A percentile compares a stretch with the other conserved stretches of the same genome.
Evolutionary conservation across 2,113 vertebrate species (phyloP).

Genomic region (Perca flavescens): DNA sequence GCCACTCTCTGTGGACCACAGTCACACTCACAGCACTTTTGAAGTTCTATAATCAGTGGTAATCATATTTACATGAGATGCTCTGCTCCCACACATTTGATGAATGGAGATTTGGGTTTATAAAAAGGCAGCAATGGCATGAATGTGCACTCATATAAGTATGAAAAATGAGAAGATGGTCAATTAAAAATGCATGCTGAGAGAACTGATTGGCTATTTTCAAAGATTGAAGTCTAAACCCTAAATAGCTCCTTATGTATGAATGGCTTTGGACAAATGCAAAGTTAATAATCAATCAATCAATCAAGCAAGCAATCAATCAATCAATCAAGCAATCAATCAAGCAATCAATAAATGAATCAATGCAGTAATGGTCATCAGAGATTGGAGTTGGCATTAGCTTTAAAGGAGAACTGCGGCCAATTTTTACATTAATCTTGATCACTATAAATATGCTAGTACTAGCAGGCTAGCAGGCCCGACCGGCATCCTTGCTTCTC

Average conservation of each 20-base stretch:
- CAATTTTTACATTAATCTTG: no score
- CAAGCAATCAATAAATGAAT: no score
- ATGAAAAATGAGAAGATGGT: not conserved
- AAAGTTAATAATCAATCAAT: not conserved
- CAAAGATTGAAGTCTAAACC: not conserved
- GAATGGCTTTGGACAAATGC: not conserved
- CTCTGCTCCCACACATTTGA: conserved; percentile 40
- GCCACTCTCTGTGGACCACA: conserved; percentile 68
- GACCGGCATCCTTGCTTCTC: no score
- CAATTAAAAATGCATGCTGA: not conserved
- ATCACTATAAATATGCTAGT: no score
- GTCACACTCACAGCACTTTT: conserved; percentile 63
- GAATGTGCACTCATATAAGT: not conserved
- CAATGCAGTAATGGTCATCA: not conserved
- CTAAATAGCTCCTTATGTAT: not conserved
- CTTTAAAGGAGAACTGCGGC: not conserved
- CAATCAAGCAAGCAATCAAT: not conserved
- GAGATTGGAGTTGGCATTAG: not conserved
- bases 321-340: not conserved
- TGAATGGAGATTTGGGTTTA: conserved; percentile 36
- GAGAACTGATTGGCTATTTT: conserved; percentile 4
- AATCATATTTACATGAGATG: conserved; percentile 52
- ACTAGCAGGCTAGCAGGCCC: no score
- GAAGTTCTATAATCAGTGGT: conserved; percentile 57
- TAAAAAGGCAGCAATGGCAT: not conserved